Evolutionary conservation across 35 echinoderm and acorn worm species (phyloP), one percentile per base, ranked within the genome.

Genomic region (Apostichopus californicus): DNA sequence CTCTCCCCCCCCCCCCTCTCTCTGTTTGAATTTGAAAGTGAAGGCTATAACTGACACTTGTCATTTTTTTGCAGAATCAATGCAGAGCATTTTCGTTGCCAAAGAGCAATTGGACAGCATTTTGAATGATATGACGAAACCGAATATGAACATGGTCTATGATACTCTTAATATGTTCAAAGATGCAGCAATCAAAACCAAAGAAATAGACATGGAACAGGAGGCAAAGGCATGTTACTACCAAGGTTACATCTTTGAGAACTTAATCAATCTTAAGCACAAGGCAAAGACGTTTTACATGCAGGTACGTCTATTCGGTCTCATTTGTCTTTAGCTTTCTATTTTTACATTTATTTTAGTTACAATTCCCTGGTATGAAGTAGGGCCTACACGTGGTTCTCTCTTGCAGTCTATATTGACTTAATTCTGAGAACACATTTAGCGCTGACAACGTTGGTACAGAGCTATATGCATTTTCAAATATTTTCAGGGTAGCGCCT

Each of bases 191-290:
- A 20, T 83, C 6, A 83, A 83, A 52, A 52, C 83, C 9, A 87
- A 58, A 21, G 83, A 87, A 56, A 61, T 87, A 4, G 61, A 60
- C 57, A n/a, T 87, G 56, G 83, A 87, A 57, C 83, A 87, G 21
- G 83, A 87, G 17, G 81, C 81, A 7, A 85, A 58, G 17, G 81
- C 81, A 5, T 56, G 55, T 13, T 85, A 85, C 57, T 60, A 85
- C 56, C 81, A 85, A 25, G 81, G 81, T 17, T 56, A 58, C 22
- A 85, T 85, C 81, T 85, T 85, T 25, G 57, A 59, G n/a, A 23
- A 85, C 24, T 56, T 85, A 54, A 59, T 85, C 55, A 17, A 63
- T 6, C 54, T 85, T 21, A 23, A 57, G n/a, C 23, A n/a, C 52
- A 85, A 59, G 12, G 81, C 57, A 5, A 85, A 85, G 17, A 23